Evolutionary conservation across 2,113 vertebrate genomes (phyloP).

Genomic region (Neodon shergylaensis): DNA sequence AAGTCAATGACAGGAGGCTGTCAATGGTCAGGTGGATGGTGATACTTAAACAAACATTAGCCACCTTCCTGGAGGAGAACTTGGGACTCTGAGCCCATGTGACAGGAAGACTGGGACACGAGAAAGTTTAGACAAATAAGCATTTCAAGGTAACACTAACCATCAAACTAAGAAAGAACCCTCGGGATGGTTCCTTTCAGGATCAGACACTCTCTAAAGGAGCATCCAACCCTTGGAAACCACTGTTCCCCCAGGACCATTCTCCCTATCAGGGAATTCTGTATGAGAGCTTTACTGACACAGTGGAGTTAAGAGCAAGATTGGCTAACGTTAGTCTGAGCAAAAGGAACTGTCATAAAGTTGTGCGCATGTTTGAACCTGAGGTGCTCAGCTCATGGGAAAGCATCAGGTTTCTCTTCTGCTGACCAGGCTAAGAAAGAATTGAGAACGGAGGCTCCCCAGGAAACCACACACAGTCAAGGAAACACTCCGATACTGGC

Average conservation of each 20-base stretch:
- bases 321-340: not conserved
- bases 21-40: not conserved
- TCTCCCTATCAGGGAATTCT: too few relatives aligned
- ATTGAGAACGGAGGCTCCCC: not conserved
- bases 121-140: not conserved
- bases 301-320: not conserved
- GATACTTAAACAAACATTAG: not conserved
- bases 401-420: not conserved
- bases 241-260: not conserved
- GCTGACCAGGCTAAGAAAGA: constrained; percentile 16
- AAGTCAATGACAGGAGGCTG: not conserved
- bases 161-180: not conserved
- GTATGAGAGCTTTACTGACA: not conserved
- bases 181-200: not conserved
- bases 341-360: not conserved
- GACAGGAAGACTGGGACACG: too few relatives aligned
- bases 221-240: not conserved
- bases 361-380: not conserved
- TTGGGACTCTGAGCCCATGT: not conserved
- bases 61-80: not conserved
- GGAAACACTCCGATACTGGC: not conserved
- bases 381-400: not conserved
- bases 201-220: not conserved
- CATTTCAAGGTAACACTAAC: not conserved
- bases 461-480: not conserved